Evolutionary conservation across 2,113 vertebrate species (phyloP), one percentile per base, ranked within the genome.

Genomic region (Dipodomys merriami): DNA sequence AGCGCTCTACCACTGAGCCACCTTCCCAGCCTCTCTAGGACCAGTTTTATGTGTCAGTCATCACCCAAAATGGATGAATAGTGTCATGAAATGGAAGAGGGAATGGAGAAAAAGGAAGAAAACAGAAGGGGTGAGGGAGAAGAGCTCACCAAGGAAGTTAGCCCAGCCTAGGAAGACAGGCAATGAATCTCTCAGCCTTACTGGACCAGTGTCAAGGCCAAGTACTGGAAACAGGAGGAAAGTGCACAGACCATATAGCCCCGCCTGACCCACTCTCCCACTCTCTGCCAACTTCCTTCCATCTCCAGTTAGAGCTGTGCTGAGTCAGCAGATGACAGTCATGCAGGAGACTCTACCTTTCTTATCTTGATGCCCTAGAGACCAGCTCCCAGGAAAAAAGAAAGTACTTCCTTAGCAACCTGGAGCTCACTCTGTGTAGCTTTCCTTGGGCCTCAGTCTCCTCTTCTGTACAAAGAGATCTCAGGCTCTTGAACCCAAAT

Each of bases 61-160:
- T 68, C 69, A 57, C 83, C 71, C 85, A 92, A 68, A 77, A 86
- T 90, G 79, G 27, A 82, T 90, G 35, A 91, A 72, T 82, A 87
- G 67, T 27, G 22, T 23, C 33, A 22, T 44, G 86, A 85, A 57
- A 89, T 46, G 39, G 65, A 64, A 94, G 5, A 4, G n/a, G 10
- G 3, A 13, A 2, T 81, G 18, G 2, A 71, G 64, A 3, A 79
- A 44, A 18, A 80, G n/a, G 35, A 22, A 53, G 72, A 71, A 46
- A 16, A 35, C 68, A 69, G 60, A 79, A 83, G 39, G n/a, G 25
- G 7, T 7, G 25, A 64, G 35, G 22, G 64, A 83, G 81, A 68
- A 53, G 44, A 62, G 30, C 29, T 25, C 78, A 67, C 23, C 9
- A 11, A 15, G 69, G 29, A 60, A 39, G 35, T 62, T n/a, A 76